These are phyloP conservation scores for Hyles euphorbiae DNA, from an alignment of 1,140 invertebrate genomes.

Conservation along the genomic window DNA sequence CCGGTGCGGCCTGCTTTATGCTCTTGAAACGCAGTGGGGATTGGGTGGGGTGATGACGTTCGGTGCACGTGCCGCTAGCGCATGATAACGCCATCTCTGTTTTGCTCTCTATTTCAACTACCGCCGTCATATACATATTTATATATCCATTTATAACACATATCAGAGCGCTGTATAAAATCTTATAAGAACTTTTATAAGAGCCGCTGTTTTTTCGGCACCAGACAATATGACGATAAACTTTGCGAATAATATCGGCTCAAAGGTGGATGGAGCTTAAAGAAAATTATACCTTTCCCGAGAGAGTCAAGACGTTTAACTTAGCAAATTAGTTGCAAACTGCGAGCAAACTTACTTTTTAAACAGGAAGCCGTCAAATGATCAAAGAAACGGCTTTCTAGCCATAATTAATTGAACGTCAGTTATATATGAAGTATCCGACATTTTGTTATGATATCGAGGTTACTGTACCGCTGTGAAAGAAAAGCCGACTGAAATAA, in stretches of 20 bases:
- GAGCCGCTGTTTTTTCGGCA: background rate
- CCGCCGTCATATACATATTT: too few species aligned
- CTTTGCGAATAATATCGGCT: constrained; percentile 1
- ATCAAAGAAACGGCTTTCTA: constrained; percentile 1
- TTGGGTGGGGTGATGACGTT: too few species aligned
- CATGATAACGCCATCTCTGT: too few species aligned
- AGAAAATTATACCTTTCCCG: constrained; percentile 6
- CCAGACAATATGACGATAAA: constrained; percentile 4
- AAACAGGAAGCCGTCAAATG: constrained; percentile 1
- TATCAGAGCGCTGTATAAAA: background rate
- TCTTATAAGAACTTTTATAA: constrained; percentile 2
- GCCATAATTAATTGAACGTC: constrained; percentile 3
- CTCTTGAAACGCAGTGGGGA: too few species aligned
- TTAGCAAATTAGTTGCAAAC: constrained; percentile 9
- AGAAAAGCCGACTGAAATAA: too few species aligned
- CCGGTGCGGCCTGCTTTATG: too few species aligned
- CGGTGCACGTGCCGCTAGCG: too few species aligned
- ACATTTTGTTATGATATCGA: too few species aligned
- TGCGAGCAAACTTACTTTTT: background rate
- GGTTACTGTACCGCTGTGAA: too few species aligned
- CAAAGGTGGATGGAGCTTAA: constrained; percentile 2
- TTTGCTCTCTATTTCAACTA: too few species aligned
- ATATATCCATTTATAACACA: too few species aligned
- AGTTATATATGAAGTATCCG: too few species aligned
- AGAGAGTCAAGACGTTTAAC: background rate